Evolutionary conservation across 2,797 vertebrate genomes (phyloP).

Genomic region (Mormyrops attenuatus): DNA sequence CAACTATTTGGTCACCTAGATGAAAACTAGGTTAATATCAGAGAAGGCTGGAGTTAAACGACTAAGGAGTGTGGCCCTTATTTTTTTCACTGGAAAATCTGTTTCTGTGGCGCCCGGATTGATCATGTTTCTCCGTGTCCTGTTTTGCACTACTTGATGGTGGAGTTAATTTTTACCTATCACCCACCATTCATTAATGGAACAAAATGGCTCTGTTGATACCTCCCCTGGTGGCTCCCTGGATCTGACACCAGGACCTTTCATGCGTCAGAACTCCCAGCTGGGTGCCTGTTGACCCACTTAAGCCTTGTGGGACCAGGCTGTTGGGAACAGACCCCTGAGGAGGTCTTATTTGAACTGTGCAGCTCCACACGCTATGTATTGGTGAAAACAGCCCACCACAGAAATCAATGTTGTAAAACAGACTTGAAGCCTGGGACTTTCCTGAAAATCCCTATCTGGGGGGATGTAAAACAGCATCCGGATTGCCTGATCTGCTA

Average conservation of each 20-base stretch:
- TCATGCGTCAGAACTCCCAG: background rate
- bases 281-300: constrained; percentile 9
- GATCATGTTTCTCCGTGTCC: background rate
- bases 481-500: background rate
- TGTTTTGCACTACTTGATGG: background rate
- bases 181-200: background rate
- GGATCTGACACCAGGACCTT: constrained; percentile 9
- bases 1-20: background rate
- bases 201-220: background rate
- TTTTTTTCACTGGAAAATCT: background rate
- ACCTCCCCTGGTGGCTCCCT: background rate
- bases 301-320: background rate
- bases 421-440: constrained; percentile 14
- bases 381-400: background rate
- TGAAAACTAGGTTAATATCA: background rate
- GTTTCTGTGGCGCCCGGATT: background rate
- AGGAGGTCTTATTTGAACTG: background rate
- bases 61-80: background rate
- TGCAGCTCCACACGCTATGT: background rate
- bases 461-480: background rate
- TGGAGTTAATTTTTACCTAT: background rate
- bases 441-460: constrained; percentile 14
- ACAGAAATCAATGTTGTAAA: background rate
- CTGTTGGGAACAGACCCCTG: background rate
- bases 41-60: background rate